Conservation (phyloP, 2,888 invertebrate species). For the Brassicogethes aeneus region DNA sequence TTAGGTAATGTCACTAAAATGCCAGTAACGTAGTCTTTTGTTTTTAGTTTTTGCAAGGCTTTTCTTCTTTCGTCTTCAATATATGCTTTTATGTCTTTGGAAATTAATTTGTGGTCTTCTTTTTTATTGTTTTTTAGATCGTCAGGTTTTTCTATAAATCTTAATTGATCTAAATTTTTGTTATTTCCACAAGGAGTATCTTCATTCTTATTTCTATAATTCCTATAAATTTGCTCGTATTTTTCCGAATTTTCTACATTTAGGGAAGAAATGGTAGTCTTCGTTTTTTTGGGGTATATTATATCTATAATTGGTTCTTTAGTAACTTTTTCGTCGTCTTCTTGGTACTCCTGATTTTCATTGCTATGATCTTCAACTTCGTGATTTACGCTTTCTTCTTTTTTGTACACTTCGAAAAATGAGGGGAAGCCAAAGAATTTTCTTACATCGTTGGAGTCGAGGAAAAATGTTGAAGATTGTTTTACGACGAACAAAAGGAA, state of each 20-base stretch:
- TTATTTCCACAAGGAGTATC: background rate
- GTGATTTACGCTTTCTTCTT: background rate
- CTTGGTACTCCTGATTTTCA: background rate
- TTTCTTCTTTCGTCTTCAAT: background rate
- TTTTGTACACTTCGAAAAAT: background rate
- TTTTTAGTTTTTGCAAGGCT: background rate
- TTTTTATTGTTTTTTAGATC: background rate
- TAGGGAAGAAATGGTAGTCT: too few species aligned
- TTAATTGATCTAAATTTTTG: background rate
- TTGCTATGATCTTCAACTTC: background rate
- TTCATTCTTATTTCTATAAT: background rate
- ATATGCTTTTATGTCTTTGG: background rate
- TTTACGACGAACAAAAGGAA: too few species aligned
- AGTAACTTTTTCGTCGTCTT: background rate
- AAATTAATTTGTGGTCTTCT: background rate
- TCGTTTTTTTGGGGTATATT: background rate
- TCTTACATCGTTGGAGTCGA: background rate
- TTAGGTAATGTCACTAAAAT: conserved; percentile 6
- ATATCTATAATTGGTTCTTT: background rate
- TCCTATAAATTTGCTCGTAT: background rate
- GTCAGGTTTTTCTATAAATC: background rate
- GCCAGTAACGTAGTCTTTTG: conserved; percentile 6
- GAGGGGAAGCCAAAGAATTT: background rate
- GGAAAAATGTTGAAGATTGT: too few species aligned
- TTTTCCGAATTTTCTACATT: too few species aligned